Evolutionary conservation across 92 coral and sea anemone species (phyloP), one percentile per base, ranked within the genome.

Genomic region (Parazoanthus darwini): DNA sequence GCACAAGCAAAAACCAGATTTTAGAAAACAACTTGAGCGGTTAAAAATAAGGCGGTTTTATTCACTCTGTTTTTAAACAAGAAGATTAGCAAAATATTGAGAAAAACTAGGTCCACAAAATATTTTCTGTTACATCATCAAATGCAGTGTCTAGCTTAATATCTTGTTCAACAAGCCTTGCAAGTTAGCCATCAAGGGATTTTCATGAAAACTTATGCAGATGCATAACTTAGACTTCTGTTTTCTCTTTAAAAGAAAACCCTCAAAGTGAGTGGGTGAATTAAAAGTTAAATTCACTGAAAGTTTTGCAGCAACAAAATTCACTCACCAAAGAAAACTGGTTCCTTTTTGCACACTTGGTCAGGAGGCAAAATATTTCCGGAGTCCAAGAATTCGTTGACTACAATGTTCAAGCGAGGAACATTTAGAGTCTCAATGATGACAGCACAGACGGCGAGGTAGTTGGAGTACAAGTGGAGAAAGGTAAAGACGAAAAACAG

Each of bases 401-500:
- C 94, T 42, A 97, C 90, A 36, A 97, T 88, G 78, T 92, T 96
- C 79, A 97, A 92, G 67, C 99, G 99, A 10, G 98, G 75, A 22
- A 90, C 65, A 80, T 88, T 97, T 23, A 97, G 87, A 18, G 99
- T 97, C 82, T 97, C 99, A 92, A 97, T 97, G 89, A 97, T 91
- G 51, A 97, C 99, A 37, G 99, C 90, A 11, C 98, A 94, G 44
- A 97, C 99, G 9, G 99, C 99, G 11, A 98, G 95, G 86, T 89
- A 97, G 90, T 97, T 97, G 48, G 95, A 91, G 84, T 97, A 97
- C 20, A 97, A 90, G 80, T 97, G 99, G 9, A 97, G 92, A 44
- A 89, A 92, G 5, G 99, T 95, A 92, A 97, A 97, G 90, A 97
- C 74, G 86, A 93, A 92, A 87, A 97, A 97, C 85, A 97, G 87